Evolutionary conservation across 2,113 vertebrate species (phyloP).

Genomic region (Sylvietta virens): DNA sequence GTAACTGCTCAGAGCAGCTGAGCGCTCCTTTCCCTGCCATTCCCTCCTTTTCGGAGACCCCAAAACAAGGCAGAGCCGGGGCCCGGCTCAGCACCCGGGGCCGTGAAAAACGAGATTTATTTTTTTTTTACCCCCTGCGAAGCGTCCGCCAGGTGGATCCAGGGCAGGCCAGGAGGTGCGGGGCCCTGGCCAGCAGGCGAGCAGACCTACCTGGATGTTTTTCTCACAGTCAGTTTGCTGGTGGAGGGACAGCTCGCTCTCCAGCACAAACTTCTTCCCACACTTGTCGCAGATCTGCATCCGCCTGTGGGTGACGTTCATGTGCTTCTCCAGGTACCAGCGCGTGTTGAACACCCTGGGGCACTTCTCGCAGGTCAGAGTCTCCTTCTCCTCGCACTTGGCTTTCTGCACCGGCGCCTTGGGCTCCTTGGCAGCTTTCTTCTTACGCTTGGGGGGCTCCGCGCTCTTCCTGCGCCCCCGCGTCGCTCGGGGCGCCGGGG

Average conservation of each 20-base stretch:
- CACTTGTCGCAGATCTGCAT: slow-evolving; percentile 99
- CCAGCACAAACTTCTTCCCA: slow-evolving; percentile 97
- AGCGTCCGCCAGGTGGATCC: not conserved
- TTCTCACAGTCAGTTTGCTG: slow-evolving; percentile 99
- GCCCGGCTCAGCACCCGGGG: not conserved
- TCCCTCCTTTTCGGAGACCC: not conserved
- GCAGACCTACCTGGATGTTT: slow-evolving; percentile 94
- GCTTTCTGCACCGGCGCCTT: slow-evolving; percentile 75
- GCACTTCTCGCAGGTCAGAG: slow-evolving; percentile 96
- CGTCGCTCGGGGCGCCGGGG: slow-evolving; percentile 78
- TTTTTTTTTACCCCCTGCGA: not conserved
- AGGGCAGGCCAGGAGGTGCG: slow-evolving; percentile 45
- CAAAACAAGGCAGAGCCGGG: not conserved
- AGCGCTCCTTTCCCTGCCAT: not conserved
- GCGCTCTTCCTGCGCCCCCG: slow-evolving; percentile 82
- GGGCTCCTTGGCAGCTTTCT: slow-evolving; percentile 76
- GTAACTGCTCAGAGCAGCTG: not conserved
- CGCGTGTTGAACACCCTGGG: slow-evolving; percentile 97
- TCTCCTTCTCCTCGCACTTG: slow-evolving; percentile 92
- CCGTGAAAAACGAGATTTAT: not conserved
- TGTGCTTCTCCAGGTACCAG: slow-evolving; percentile 99
- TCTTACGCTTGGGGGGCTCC: slow-evolving; percentile 83
- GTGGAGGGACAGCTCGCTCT: slow-evolving; percentile 97
- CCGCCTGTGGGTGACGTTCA: slow-evolving; percentile 97
- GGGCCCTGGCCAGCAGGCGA: slow-evolving; percentile 49